Evolutionary conservation across 64 coral and sea anemone genomes (phyloP).

Genomic region (Stichodactyla helianthus): DNA sequence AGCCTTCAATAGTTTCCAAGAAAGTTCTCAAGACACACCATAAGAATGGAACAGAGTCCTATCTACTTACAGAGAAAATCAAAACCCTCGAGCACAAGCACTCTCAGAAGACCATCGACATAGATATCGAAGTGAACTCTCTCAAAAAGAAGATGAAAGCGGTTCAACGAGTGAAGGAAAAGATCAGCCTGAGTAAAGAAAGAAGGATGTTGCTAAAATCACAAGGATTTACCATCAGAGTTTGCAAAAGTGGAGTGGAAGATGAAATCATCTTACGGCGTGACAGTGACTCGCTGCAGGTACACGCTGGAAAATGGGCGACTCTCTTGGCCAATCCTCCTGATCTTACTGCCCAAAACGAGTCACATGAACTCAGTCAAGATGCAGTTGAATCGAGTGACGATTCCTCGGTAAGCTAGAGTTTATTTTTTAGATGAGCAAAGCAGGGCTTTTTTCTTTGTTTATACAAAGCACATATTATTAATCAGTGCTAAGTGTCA

Average conservation of each 20-base stretch:
- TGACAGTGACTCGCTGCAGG: background rate
- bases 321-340: background rate
- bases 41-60: constrained; percentile 54
- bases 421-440: background rate
- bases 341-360: background rate
- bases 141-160: constrained; percentile 41
- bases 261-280: background rate
- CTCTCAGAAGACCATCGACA: constrained; percentile 42
- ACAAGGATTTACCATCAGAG: constrained; percentile 36
- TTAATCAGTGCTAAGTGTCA: too few relatives aligned
- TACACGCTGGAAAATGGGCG: background rate
- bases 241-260: background rate
- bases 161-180: constrained; percentile 41
- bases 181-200: constrained; percentile 47
- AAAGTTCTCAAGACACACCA: constrained; percentile 44
- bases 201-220: constrained; percentile 55
- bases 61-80: constrained; percentile 47
- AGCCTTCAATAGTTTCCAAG: constrained; percentile 23
- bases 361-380: background rate
- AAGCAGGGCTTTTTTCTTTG: background rate
- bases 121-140: constrained; percentile 36
- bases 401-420: background rate
- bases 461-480: too few relatives aligned
- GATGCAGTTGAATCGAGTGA: background rate
- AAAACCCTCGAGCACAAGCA: constrained; percentile 52